Evolutionary conservation across 1,140 invertebrate genomes (phyloP).

Genomic region (Neocloeon triangulifer): DNA sequence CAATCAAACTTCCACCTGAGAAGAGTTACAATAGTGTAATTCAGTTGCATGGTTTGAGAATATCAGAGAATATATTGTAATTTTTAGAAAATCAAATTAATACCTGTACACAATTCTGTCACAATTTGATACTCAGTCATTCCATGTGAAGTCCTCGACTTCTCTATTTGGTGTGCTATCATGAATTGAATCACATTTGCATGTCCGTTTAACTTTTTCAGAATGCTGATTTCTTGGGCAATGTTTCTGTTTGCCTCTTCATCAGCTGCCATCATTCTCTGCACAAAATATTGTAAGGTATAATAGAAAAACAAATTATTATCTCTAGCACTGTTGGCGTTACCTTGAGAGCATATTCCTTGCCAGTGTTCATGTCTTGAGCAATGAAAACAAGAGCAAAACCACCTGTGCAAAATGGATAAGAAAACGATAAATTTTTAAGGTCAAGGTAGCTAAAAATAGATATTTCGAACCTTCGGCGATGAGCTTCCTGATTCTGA

Average conservation of each 20-base stretch:
- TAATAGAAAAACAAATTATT: conserved; percentile 5
- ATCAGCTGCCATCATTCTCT: conserved; percentile 54
- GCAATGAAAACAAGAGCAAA: conserved; percentile 87
- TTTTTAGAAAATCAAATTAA: too few relatives aligned
- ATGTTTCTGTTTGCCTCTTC: conserved; percentile 53
- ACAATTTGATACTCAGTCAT: conserved; percentile 45
- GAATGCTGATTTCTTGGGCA: conserved; percentile 51
- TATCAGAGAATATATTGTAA: too few relatives aligned
- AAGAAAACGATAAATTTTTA: conserved; percentile 8
- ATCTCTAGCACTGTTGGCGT: conserved; percentile 6
- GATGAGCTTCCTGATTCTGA: conserved; percentile 71
- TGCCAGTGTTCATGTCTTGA: conserved; percentile 63
- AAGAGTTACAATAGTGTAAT: conserved; percentile 6
- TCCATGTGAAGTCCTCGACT: conserved; percentile 36
- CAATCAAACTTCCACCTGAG: conserved; percentile 52
- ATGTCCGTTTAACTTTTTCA: conserved; percentile 50
- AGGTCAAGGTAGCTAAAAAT: conserved; percentile 10
- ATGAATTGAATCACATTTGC: conserved; percentile 61
- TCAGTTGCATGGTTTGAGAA: not conserved
- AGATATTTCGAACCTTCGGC: conserved; percentile 56
- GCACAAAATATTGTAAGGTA: too few relatives aligned
- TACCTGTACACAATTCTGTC: conserved; percentile 42
- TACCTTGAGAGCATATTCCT: conserved; percentile 76
- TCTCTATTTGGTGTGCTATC: conserved; percentile 47
- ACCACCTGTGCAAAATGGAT: conserved; percentile 44